Evolutionary conservation across 2,797 vertebrate genomes (phyloP).

Genomic region (Toxotes lorentzi): DNA sequence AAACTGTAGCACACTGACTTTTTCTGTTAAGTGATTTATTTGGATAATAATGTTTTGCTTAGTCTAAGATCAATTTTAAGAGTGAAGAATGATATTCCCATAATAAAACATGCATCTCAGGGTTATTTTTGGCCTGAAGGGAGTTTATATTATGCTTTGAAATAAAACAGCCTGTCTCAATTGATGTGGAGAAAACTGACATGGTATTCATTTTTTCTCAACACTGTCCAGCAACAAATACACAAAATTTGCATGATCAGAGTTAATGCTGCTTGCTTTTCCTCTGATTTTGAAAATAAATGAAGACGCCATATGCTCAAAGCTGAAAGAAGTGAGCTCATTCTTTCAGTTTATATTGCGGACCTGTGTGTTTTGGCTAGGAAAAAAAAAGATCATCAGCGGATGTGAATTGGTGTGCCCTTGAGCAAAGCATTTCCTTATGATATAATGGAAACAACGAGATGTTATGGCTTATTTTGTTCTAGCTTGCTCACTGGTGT

Average conservation of each 20-base stretch:
- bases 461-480: not conserved
- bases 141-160: not conserved
- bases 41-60: conserved; percentile 10
- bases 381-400: not conserved
- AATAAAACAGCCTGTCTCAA: conserved; percentile 3
- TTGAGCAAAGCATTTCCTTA: conserved; percentile 9
- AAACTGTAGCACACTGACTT: not conserved
- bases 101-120: not conserved
- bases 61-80: not conserved
- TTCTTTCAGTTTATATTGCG: no score
- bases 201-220: not conserved
- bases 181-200: not conserved
- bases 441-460: not conserved
- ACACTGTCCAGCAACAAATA: not conserved
- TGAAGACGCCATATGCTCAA: not conserved
- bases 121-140: not conserved
- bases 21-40: conserved; percentile 18
- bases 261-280: not conserved
- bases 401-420: not conserved
- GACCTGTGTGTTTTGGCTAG: not conserved
- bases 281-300: not conserved
- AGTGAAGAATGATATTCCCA: conserved; percentile 5
- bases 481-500: not conserved
- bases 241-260: not conserved
- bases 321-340: conserved; percentile 1